Evolutionary conservation across 2,113 vertebrate species (phyloP), one percentile per base, ranked within the genome.

Genomic region (Plotosus lineatus): DNA sequence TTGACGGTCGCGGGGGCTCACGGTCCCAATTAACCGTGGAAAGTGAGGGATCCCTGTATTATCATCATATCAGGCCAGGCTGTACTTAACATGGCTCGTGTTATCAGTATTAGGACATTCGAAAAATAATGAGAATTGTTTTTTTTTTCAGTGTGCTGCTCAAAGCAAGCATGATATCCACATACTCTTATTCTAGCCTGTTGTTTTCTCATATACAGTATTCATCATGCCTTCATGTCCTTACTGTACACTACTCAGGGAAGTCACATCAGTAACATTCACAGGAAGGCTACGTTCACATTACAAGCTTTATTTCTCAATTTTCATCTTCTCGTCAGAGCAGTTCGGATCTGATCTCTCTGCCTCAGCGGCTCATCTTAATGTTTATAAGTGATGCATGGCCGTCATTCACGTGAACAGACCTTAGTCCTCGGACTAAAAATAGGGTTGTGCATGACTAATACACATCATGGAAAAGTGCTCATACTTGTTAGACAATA

Each of bases 221-320:
- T 6, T 50, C 15, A 31, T 38, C 12, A 58, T 10, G n/a, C 23
- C 65, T 23, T 44, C 65, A 71, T 14, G 0, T 33, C 80, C n/a
- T n/a, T n/a, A 77, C 33, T 38, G 5, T 53, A 63, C 23, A 4
- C 21, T 28, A n/a, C 36, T 51, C 28, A 26, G n/a, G 28, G n/a
- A 36, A 60, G 55, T 68, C 75, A 21, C 21, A 38, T 1, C 48
- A 28, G 19, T 28, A 40, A 75, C 26, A 66, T 14, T 48, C 26
- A 60, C 61, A 79, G 48, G 19, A 48, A 71, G 23, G 40, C 44
- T 71, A 48, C 6, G 15, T 50, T 71, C 44, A 46, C 26, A 48
- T 31, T 71, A 71, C 68, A 46, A 71, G 44, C 26, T 71, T 71
- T 50, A 71, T 71, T 71, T 42, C 44, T 71, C 14, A 46, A 28